Evolutionary conservation across 2,113 vertebrate genomes (phyloP).

Genomic region (Mola mola): DNA sequence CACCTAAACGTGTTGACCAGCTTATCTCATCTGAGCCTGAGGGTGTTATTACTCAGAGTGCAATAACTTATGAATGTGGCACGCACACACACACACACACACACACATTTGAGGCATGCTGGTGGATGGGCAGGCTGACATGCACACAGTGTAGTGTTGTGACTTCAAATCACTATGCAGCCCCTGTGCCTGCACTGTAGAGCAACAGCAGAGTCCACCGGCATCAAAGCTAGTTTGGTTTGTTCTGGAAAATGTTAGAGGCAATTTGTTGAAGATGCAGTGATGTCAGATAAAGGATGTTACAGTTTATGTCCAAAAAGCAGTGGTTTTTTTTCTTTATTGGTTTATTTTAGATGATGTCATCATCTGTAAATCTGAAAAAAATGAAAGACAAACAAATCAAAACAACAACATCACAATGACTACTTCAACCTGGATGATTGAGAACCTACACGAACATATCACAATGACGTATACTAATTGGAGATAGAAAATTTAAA

Average conservation of each 20-base stretch:
- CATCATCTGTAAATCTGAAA: no score
- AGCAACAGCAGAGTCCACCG: neutral
- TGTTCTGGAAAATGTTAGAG: no score
- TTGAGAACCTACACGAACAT: no score
- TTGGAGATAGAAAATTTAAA: neutral
- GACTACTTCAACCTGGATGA: no score
- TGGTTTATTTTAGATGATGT: no score
- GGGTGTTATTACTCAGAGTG: constrained; percentile 58
- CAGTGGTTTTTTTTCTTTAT: no score
- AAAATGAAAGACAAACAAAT: no score
- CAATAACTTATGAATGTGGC: constrained; percentile 41
- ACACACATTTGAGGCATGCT: constrained; percentile 20
- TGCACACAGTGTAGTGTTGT: constrained; percentile 13
- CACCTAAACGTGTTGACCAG: constrained; percentile 52
- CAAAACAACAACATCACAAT: no score
- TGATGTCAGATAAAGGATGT: no score
- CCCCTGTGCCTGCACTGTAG: constrained; percentile 16
- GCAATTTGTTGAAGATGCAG: no score
- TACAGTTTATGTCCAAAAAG: no score
- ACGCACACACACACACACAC: constrained; percentile 10
- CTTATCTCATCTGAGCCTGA: constrained; percentile 59
- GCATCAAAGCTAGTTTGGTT: neutral
- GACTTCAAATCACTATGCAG: constrained; percentile 28
- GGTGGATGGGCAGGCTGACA: constrained; percentile 21
- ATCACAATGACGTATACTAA: neutral